Evolutionary conservation across 2,113 vertebrate species (phyloP), one percentile per base, ranked within the genome.

Genomic region (Boulengerochromis microlepis): DNA sequence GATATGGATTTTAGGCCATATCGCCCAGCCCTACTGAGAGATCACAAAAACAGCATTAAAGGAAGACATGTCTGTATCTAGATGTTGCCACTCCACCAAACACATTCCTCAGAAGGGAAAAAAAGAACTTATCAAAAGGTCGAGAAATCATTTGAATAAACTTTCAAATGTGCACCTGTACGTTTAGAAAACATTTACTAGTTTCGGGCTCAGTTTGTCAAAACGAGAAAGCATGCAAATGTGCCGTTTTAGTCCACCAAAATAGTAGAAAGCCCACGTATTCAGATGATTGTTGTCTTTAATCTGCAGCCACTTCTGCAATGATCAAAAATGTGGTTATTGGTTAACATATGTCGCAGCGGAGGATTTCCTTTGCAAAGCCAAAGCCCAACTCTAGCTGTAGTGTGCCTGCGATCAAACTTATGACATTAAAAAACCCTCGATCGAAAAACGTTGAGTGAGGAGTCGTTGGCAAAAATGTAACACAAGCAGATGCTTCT

Each of bases 91-190:
- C 52, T 57, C n/a, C 5, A 7, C 5, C 4, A 10, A n/a, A 24
- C 22, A 16, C 57, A 29, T 50, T 78, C 26, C 26, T 19, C 11
- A 26, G 15, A 66, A 7, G 47, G 33, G 69, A 7, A 16, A 64
- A 86, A 59, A 7, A 85, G 1, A 12, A 35, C n/a, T 31, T 38
- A 12, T 83, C 10, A 42, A 5, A 90, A 56, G 22, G 10, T 2
- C 2, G 4, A 40, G 8, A 7, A 69, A 33, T 80, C 3, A 95
- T 96, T 96, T 96, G 94, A 94, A 95, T 96, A 59, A 19, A 92
- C 94, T 95, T 94, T 94, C 95, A 95, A 33, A 93, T 82, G 83
- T 94, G 95, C 96, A 96, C 92, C 93, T 97, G 96, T 52, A 33
- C 42, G 47, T 80, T 8, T 56, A 71, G 22, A 88, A 29, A 76